A percentile compares a stretch with the other conserved stretches of the same genome.
These are phyloP conservation scores for Ganaspis sp. DNA, from an alignment of 1,140 invertebrate species.

Conservation along the genomic window DNA sequence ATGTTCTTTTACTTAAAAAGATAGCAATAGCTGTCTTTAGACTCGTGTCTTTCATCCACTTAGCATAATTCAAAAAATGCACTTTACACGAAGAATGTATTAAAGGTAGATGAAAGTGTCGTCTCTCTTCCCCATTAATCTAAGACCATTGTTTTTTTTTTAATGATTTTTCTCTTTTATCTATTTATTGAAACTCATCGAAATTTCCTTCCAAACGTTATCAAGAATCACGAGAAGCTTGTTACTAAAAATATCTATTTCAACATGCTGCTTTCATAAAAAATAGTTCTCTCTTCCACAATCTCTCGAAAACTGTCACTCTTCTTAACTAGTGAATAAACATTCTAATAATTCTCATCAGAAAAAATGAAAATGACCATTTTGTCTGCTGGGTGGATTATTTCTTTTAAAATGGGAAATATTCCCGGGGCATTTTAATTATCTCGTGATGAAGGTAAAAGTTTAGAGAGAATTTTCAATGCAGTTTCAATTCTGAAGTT, in stretches of 20 bases:
- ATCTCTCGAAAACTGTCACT: constrained; percentile 48
- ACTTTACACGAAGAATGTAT: constrained; percentile 43
- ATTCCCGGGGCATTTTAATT: constrained; percentile 38
- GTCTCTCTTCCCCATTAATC: background rate
- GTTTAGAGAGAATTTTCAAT: constrained; percentile 63
- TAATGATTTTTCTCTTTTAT: constrained; percentile 39
- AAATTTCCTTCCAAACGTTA: constrained; percentile 55
- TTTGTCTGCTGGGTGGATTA: background rate
- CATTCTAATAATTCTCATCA: background rate
- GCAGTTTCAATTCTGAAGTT: constrained; percentile 64
- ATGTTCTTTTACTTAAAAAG: too few relatives aligned
- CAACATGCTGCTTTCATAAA: constrained; percentile 65
- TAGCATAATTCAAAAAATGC: constrained; percentile 46
- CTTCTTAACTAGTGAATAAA: constrained; percentile 16
- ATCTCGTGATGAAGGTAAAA: constrained; percentile 24
- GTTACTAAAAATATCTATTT: constrained; percentile 73
- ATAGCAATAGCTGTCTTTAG: background rate
- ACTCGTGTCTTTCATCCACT: background rate
- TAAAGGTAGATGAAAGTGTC: constrained; percentile 35
- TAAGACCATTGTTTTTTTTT: constrained; percentile 45
- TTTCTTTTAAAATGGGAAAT: constrained; percentile 14
- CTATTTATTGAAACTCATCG: constrained; percentile 64
- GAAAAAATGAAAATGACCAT: background rate
- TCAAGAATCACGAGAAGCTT: constrained; percentile 61
- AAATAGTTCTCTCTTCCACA: constrained; percentile 69